Base-by-base conservation (phyloP, 2,113 vertebrate genomes). In the Collichthys lucidus region DNA sequence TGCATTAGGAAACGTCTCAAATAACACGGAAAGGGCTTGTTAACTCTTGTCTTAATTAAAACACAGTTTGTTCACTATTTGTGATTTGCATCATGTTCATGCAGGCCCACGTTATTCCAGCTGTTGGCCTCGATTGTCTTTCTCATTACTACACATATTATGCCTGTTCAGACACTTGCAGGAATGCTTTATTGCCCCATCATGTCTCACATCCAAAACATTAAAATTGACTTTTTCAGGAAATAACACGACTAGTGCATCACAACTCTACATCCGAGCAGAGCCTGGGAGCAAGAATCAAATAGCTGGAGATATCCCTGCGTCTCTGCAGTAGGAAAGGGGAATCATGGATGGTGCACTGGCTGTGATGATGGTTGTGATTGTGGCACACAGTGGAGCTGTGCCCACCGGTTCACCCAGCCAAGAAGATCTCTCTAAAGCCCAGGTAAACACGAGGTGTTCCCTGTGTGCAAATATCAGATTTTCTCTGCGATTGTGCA, bases 381-480 rank as follows among this genome's bases (percentile, higher is more conserved):
- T 63, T n/a, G 20, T 55, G 0, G 61, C 49, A 11, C 26, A 55
- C 12, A 70, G 84, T 47, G 56, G 72, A 81, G 80, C 90, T 65
- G 55, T 64, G 20, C 86, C 84, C 31, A 68, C 59, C 26, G 3
- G 50, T 24, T 26, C 77, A 47, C 46, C 74, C 59, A 77, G 24
- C 49, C 79, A 77, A 62, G 80, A 87, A 35, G 82, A 87, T 2
- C 19, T 87, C 15, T 20, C 84, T 17, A 85, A 82, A 87, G 90
- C 84, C 11, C 86, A 88, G 86, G 86, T 91, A 90, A 87, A 66
- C 49, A 68, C n/a, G 2, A 40, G 6, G 4, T 19, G 55, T 2
- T 61, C 22, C 40, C 19, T 16, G 5, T 16, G 35, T 1, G 55
- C 1, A 49, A 62, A 35, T 15, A 8, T 35, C 35, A 35, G 35